Base-by-base conservation (phyloP, 2,888 invertebrate genomes). In the Agriopis aurantiaria region DNA sequence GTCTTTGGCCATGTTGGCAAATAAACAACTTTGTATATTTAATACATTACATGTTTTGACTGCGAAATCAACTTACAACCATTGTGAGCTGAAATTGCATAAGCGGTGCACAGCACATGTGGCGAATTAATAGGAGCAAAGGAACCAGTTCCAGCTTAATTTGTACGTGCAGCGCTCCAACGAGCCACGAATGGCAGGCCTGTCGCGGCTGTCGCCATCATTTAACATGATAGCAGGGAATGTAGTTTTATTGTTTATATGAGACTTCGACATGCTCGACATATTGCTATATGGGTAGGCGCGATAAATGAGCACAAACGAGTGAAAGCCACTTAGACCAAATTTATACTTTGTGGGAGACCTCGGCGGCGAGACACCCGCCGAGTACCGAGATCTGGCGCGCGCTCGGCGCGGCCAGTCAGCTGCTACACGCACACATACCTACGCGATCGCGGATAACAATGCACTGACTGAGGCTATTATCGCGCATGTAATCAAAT, bases 341-440 rank as follows among this genome's bases (percentile, higher is more conserved):
- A 93, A 93, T 93, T 93, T 92, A 93, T 91, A 89, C 94, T 93
- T 91, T 85, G 94, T 91, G 94, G 94, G 94, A 93, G 94, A 92
- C 89, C 90, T 84, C 87, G 87, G 80, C 77, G 84, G 86, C 85
- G 86, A 77, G 84, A 81, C 81, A 85, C 72, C 75, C 75, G 80
- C 75, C 78, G 83, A 82, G 85, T 77, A 79, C 78, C 80, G 78
- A 51, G 60, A 14, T 5, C 23, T 33, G 33, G 58, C 61, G 78
- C 78, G 78, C 75, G 80, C 80, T 81, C 52, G 72, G 80, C 82
- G 82, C 81, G 83, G 75, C 77, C 80, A 84, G 86, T 92, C 93
- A 92, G 93, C 93, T 92, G 92, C 91, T 92, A 80, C 79, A 55
- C 40, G 12, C 53, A 83, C 81, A 82, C 76, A 66, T 75, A 76